Percentiles rank a stretch among this genome's conserved stretches.
phyloP scores from a whole-genome alignment of 2,113 vertebrate species.

The Mormyrus lacerda region DNA sequence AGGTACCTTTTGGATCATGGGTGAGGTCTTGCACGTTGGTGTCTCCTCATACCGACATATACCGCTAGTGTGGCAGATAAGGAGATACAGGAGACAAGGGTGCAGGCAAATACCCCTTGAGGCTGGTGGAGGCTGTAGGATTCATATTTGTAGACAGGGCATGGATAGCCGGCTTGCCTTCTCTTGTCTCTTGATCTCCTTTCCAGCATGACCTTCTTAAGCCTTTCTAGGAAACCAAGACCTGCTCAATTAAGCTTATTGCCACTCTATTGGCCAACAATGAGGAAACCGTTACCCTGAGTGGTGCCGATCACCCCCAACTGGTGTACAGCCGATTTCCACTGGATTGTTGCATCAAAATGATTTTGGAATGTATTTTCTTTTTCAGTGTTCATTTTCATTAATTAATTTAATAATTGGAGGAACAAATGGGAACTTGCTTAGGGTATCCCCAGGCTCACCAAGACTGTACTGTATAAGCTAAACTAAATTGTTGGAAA shows the following conservation, averaged over 20 bases:
- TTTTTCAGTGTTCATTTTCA: background rate
- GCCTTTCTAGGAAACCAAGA: background rate
- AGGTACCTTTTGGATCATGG: background rate
- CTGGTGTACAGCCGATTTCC: too few relatives aligned
- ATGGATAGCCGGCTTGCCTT: background rate
- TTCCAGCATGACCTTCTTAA: background rate
- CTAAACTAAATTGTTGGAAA: background rate
- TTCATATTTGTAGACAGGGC: background rate
- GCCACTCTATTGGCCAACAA: background rate
- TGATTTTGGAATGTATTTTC: background rate
- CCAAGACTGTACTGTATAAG: background rate
- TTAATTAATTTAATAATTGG: too few relatives aligned
- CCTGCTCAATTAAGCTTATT: background rate
- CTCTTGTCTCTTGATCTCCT: background rate
- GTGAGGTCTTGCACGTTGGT: background rate
- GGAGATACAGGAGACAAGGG: background rate
- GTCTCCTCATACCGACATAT: background rate
- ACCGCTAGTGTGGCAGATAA: background rate
- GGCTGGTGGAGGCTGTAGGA: background rate
- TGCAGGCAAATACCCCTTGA: background rate
- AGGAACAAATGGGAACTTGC: too few relatives aligned
- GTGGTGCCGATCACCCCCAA: background rate
- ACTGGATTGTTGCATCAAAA: background rate
- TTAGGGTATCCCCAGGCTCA: background rate
- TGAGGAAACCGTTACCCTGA: background rate